Percentiles rank a stretch among this genome's conserved stretches.
phyloP scores from a whole-genome alignment of 2,888 invertebrate species.

The Diadromus collaris region DNA sequence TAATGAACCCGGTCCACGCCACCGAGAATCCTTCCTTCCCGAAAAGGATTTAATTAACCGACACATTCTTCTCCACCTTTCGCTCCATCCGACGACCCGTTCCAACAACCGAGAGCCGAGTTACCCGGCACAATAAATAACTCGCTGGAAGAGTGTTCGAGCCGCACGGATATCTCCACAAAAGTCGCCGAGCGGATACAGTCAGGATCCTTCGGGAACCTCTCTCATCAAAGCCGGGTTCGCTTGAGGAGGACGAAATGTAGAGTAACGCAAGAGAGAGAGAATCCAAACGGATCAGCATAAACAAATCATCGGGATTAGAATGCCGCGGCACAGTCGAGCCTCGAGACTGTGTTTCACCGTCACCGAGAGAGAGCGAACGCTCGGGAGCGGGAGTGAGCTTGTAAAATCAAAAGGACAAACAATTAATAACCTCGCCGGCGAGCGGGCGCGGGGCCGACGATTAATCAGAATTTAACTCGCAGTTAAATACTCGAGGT shows the following conservation, averaged over 20 bases:
- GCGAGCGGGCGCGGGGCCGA: slow-evolving; percentile 59
- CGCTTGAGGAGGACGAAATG: slow-evolving; percentile 29
- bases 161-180: slow-evolving; percentile 22
- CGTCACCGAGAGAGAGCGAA: slow-evolving; percentile 47
- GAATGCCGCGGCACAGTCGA: slow-evolving; percentile 60
- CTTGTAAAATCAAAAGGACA: slow-evolving; percentile 78
- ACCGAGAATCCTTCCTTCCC: slow-evolving; percentile 54
- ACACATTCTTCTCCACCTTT: slow-evolving; percentile 57
- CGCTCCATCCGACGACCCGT: slow-evolving; percentile 14
- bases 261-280: slow-evolving; percentile 44
- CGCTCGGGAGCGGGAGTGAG: slow-evolving; percentile 50
- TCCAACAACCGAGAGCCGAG: slow-evolving; percentile 21
- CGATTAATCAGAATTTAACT: slow-evolving; percentile 79
- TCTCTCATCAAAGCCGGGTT: not conserved
- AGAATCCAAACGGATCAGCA: slow-evolving; percentile 74
- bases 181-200: slow-evolving; percentile 31
- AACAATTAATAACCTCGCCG: slow-evolving; percentile 77
- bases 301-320: slow-evolving; percentile 79
- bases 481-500: slow-evolving; percentile 74
- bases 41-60: slow-evolving; percentile 64
- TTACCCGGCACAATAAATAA: slow-evolving; percentile 53
- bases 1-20: slow-evolving; percentile 56
- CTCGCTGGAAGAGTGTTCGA: slow-evolving; percentile 31
- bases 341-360: slow-evolving; percentile 49
- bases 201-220: slow-evolving; percentile 22